Evolutionary conservation across 2,888 invertebrate species (phyloP), one percentile per base, ranked within the genome.

Genomic region (Hymenopus coronatus): DNA sequence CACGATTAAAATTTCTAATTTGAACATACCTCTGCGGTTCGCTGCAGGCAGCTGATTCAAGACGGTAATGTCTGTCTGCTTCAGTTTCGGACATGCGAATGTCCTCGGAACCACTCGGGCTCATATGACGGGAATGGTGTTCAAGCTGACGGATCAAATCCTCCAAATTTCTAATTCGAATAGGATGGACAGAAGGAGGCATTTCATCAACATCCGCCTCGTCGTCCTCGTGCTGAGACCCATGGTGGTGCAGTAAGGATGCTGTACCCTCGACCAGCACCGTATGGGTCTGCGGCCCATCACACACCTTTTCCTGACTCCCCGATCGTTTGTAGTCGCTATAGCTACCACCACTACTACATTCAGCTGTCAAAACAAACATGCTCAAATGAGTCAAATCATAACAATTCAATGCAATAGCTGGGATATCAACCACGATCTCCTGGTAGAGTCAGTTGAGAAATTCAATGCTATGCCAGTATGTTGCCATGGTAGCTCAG

Each of bases 81-180:
- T 98, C 98, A 88, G 97, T 97, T 94, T 98, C 98, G 89, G 98
- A 97, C 95, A 97, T 96, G 91, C 96, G 94, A 92, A 98, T 97
- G 92, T 98, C 98, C 93, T 98, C 98, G 28, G 98, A 98, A 90
- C 97, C 98, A 91, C 97, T 97, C 88, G 98, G 98, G 92, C 97
- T 98, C 96, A 97, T 97, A 93, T 97, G 97, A 30, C 97, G 94
- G 91, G 97, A 96, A 93, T 98, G 97, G 93, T 97, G 97, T 93
- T 98, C 97, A 91, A 98, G 94, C 93, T 97, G 98, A 89, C 98
- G 94, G 92, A 98, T 97, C 90, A 98, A 95, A 93, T 98, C 98
- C 93, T 98, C 98, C 91, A 98, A 94, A 93, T 97, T 98, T 91
- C 98, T 95, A 93, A 98, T 98, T 91, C 98, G 95, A 92, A 98